Base-by-base conservation (phyloP, 2,113 vertebrate genomes). In the Elgaria multicarinata region DNA sequence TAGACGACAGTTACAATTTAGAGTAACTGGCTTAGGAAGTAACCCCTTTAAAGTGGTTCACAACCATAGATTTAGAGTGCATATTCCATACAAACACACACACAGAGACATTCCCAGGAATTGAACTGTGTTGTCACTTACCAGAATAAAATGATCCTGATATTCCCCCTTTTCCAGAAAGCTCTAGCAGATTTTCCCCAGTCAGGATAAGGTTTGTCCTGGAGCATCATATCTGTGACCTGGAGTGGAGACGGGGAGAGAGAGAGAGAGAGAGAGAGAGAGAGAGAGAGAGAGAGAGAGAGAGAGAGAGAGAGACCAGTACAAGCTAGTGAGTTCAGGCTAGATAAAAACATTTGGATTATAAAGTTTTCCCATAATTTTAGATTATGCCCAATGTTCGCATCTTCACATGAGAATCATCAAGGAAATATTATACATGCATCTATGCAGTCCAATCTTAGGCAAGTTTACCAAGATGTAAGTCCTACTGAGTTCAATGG, bases 201-300 rank as follows among this genome's bases (percentile, higher is more conserved):
- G 31, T 98, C 97, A 90, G 99, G 99, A 83, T 99, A 99, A 36
- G 98, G 97, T 64, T 98, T 97, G 93, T 99, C 99, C 94, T 99
- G 99, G 86, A 99, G 98, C 99, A 99, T 99, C 99, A 99, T 99
- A 88, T 99, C 99, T 16, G 99, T 99, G 92, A 99, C 99, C 99
- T 99, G 90, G 10, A 94, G 26, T 55, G n/a, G 55, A 78, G 75
- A 10, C 4, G 44, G 1, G 14, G 75, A 64, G 44, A 77, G 12
- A 31, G 75, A 10, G 9, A 62, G 1, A 16, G 75, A 64, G 44
- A 77, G 12, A 31, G 75, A 10, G 9, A 62, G 1, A 16, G 75
- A 64, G 44, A 77, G 12, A 31, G 75, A 10, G 9, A 62, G 1
- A 16, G 75, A 64, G 44, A 77, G 12, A 31, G 75, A 10, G 9